Evolutionary conservation across 2,888 invertebrate species (phyloP), one percentile per base, ranked within the genome.

Genomic region (Tipula unca): DNA sequence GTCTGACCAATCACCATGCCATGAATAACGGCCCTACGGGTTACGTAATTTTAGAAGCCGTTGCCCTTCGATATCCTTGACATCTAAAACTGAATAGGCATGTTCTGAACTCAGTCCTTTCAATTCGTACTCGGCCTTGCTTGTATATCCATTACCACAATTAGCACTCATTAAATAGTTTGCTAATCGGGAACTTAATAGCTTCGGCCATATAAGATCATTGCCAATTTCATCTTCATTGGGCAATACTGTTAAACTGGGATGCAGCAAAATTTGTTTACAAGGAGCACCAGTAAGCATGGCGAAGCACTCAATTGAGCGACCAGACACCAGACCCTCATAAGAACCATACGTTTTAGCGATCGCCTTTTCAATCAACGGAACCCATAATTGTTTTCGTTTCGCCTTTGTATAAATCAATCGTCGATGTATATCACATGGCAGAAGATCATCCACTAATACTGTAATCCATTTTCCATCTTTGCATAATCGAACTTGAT

Each of bases 1-100:
- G 88, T 97, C 96, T 5, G 96, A 95, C 97, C 97, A 98, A 89
- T 96, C 97, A 1, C 99, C 99, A 87, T 96, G 96, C 99, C 99
- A 99, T 85, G 98, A 98, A 91, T 97, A 98, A 90, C 97, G 96
- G 0, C 99, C 99, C 99, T 99, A 99, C 0, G 99, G 99, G 93
- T 99, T 99, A 86, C 99, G 94, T 86, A 99, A 92, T 86, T 98
- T 94, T 86, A 99, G 92, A 88, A 97, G 91, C n/a, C 96, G 93
- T 89, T 96, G 96, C 39, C 95, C 93, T 88, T 93, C 92, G 82
- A 95, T 93, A 89, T 95, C 95, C 88, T 94, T 92, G 1, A 99
- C 98, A 92, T 99, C 98, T 14, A 99, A 93, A 84, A 99, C 96
- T 0, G 99, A 99, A 92, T 99, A 99, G 14, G 99, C 99, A 91